phyloP scores from a whole-genome alignment of 2,797 vertebrate species.

The Nannoperca australis region DNA sequence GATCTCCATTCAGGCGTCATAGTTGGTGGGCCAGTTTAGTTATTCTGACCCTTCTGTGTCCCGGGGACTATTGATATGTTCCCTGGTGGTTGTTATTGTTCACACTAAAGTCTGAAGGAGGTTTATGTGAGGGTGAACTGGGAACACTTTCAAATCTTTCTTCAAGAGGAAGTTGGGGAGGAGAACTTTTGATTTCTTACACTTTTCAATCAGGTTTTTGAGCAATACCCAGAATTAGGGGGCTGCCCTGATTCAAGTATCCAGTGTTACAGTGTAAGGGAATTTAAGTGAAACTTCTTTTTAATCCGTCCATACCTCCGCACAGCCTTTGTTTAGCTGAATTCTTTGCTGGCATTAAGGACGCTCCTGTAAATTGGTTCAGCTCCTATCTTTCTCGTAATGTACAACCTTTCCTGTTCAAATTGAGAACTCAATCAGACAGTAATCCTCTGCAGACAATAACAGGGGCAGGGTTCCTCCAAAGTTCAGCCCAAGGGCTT shows the following conservation, averaged over 20 bases:
- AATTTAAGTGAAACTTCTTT: constrained; percentile 48
- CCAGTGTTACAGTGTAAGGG: constrained; percentile 17
- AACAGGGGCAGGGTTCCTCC: constrained; percentile 20
- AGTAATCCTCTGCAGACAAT: constrained; percentile 60
- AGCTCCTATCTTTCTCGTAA: constrained; percentile 49
- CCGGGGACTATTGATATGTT: not conserved
- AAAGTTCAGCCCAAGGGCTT: constrained; percentile 43
- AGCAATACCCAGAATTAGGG: constrained; percentile 16
- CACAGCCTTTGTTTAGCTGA: constrained; percentile 40
- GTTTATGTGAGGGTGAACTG: constrained; percentile 18
- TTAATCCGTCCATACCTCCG: constrained; percentile 56
- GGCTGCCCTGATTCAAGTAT: constrained; percentile 20
- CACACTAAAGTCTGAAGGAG: not conserved
- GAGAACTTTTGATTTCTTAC: constrained; percentile 19
- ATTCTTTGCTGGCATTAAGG: constrained; percentile 43
- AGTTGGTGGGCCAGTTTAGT: accelerated
- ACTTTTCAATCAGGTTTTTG: constrained; percentile 18
- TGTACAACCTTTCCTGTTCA: constrained; percentile 49
- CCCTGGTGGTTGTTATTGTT: not conserved
- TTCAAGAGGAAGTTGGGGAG: not conserved
- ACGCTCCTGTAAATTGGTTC: constrained; percentile 56
- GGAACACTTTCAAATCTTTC: constrained; percentile 15
- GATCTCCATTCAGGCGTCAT: not conserved
- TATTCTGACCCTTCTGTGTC: constrained; percentile 1
- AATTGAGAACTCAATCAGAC: constrained; percentile 62